These are phyloP conservation scores for Eleginops maclovinus DNA, from an alignment of 2,113 vertebrate genomes.

Conservation along the genomic window DNA sequence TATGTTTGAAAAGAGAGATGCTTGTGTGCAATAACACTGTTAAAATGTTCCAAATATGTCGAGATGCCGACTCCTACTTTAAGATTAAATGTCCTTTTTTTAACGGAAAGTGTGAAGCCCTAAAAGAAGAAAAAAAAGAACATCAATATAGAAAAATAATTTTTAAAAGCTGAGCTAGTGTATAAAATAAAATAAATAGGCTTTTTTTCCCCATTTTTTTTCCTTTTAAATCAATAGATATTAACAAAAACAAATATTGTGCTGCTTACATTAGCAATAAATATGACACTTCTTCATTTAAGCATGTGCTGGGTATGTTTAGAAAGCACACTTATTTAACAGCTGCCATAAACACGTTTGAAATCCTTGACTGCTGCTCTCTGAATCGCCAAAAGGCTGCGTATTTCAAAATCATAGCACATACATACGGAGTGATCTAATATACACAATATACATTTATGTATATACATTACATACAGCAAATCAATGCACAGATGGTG, in stretches of 20 bases:
- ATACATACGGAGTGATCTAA: slow-evolving; percentile 73
- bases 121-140: slow-evolving; percentile 42
- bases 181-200: slow-evolving; percentile 85
- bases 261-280: slow-evolving; percentile 79
- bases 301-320: slow-evolving; percentile 62
- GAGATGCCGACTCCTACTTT: slow-evolving; percentile 63
- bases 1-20: slow-evolving; percentile 44
- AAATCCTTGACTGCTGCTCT: slow-evolving; percentile 69
- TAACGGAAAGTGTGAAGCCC: slow-evolving; percentile 29
- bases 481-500: slow-evolving; percentile 81
- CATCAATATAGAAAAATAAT: slow-evolving; percentile 80
- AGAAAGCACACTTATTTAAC: slow-evolving; percentile 66
- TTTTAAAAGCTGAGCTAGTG: slow-evolving; percentile 74
- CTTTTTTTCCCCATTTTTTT: slow-evolving; percentile 34
- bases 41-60: slow-evolving; percentile 9
- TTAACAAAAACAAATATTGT: slow-evolving; percentile 71
- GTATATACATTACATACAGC: slow-evolving; percentile 81
- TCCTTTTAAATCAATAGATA: slow-evolving; percentile 66
- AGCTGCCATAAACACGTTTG: slow-evolving; percentile 70
- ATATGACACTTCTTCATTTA: slow-evolving; percentile 63
- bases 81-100: slow-evolving; percentile 15
- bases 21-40: slow-evolving; percentile 29
- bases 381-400: slow-evolving; percentile 56
- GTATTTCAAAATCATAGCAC: slow-evolving; percentile 70
- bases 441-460: slow-evolving; percentile 83